Conservation (phyloP, 2,888 invertebrate genomes). For the Keiferia lycopersicella region DNA sequence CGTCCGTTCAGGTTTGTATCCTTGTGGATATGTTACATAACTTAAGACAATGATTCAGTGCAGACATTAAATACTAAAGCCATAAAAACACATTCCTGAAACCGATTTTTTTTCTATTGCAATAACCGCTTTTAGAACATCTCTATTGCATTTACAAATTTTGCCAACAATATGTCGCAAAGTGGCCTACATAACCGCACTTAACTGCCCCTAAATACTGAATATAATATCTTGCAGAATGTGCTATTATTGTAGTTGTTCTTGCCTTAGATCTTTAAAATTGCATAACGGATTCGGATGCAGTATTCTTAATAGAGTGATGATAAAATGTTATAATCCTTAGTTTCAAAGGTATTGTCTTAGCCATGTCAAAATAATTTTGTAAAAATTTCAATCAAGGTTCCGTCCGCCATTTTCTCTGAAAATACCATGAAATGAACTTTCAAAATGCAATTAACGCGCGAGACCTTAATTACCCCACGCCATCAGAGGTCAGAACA, state of each 20-base stretch:
- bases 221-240: constrained; percentile 2
- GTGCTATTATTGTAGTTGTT: constrained; percentile 2
- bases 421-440: not conserved
- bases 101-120: not conserved
- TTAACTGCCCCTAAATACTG: not conserved
- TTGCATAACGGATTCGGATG: too few relatives aligned
- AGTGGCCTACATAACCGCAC: constrained; percentile 7
- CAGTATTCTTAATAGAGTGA: too few relatives aligned
- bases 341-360: too few relatives aligned
- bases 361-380: too few relatives aligned
- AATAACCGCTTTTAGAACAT: not conserved
- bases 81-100: not conserved
- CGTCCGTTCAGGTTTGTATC: too few relatives aligned
- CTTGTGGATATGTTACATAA: too few relatives aligned
- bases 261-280: too few relatives aligned
- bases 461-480: not conserved
- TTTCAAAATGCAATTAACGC: constrained; percentile 10
- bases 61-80: too few relatives aligned
- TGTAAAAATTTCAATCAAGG: not conserved
- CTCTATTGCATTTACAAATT: constrained; percentile 4
- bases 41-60: too few relatives aligned
- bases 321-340: too few relatives aligned
- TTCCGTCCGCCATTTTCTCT: not conserved
- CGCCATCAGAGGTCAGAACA: constrained; percentile 4
- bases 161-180: constrained; percentile 9